Evolutionary conservation across 2,113 vertebrate species (phyloP), one percentile per base, ranked within the genome.

Genomic region (Neolamprologus cancellatus): DNA sequence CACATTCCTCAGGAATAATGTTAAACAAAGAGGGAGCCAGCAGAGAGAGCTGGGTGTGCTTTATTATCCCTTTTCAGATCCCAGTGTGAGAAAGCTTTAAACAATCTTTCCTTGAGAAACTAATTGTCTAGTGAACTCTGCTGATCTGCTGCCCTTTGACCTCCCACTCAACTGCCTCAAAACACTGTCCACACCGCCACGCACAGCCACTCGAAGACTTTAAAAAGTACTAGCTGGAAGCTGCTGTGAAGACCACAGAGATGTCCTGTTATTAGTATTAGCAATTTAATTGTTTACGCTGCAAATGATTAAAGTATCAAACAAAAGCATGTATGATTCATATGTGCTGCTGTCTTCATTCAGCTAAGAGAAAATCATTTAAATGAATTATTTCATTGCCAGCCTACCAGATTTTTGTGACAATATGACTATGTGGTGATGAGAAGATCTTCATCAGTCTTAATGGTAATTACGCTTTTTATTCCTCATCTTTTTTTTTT

Each of bases 31-130:
- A 25, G 25, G 17, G 69, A 66, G 41, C 23, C 69, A 41, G 34
- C 55, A 81, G 59, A 50, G 54, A 59, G 13, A 17, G 7, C 23
- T 4, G 59, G 50, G 34, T 61, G 17, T 50, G 61, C 41, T 78
- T 81, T 23, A 25, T 8, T 34, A 39, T 87, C 81, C 53, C 32
- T 82, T 74, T 59, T 30, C 79, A 44, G 34, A 85, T 79, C 79
- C 34, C 34, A 12, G 57, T 78, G 50, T 83, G 74, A 90, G 88
- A 90, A 92, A 91, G 82, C 88, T 66, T 34, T 2, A 30, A 78
- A 84, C 82, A 0, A 74, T 46, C 23, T 92, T 93, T 94, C 87
- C 91, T 90, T 88, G 80, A 86, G 79, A 83, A 84, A 89, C 84
- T 71, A 82, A 82, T 84, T 36, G 69, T 18, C 36, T 30, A 64